These are phyloP conservation scores for Standfussiana lucernea DNA, from an alignment of 2,888 invertebrate genomes.

Conservation along the genomic window DNA sequence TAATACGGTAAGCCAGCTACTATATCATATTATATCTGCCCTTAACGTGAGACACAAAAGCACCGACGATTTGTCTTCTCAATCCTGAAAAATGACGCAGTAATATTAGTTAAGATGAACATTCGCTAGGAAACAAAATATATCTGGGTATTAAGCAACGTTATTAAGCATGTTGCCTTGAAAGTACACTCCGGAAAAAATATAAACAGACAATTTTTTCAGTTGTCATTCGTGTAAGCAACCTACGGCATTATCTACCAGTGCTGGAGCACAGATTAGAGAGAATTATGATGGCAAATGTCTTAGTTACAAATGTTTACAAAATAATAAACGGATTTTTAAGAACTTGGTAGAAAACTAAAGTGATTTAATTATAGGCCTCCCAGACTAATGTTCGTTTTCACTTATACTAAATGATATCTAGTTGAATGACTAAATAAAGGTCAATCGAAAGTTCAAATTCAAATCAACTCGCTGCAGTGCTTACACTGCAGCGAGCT, in stretches of 20 bases:
- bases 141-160: background rate
- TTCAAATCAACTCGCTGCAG: too few species aligned
- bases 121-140: constrained; percentile 6
- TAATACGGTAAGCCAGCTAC: constrained; percentile 48
- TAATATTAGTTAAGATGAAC: constrained; percentile 36
- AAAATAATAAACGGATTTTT: background rate
- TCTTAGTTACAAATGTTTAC: background rate
- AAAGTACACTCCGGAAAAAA: background rate
- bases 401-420: too few species aligned
- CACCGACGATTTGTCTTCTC: constrained; percentile 54
- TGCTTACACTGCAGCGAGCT: too few species aligned
- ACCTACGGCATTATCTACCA: background rate
- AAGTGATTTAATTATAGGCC: too few species aligned
- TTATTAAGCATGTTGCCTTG: background rate
- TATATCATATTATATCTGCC: constrained; percentile 44
- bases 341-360: background rate
- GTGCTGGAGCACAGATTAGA: background rate
- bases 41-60: constrained; percentile 39
- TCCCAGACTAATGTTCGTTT: too few species aligned
- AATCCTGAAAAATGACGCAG: constrained; percentile 54
- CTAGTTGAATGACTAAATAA: too few species aligned
- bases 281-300: background rate
- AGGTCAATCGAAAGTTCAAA: too few species aligned
- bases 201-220: background rate
- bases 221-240: too few species aligned